Conservation (phyloP, 2,888 invertebrate species). For the Habrosyne pyritoides region DNA sequence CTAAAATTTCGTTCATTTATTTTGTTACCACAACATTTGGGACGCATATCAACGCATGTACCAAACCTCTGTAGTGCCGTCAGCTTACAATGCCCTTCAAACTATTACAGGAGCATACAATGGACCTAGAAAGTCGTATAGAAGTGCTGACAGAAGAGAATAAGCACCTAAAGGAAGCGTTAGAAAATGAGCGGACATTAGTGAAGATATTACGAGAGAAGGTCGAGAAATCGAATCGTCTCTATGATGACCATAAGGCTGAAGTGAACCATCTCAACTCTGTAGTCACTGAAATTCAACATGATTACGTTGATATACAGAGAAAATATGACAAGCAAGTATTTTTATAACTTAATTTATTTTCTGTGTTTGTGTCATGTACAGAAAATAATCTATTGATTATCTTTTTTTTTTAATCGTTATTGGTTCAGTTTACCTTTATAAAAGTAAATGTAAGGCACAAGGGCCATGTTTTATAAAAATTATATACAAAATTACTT, state of each 20-base stretch:
- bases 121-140: conserved; percentile 71
- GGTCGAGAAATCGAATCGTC: conserved; percentile 73
- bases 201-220: conserved; percentile 77
- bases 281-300: conserved; percentile 70
- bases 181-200: conserved; percentile 82
- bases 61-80: background rate
- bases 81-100: conserved; percentile 6
- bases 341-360: no score
- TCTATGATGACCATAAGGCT: conserved; percentile 78
- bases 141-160: conserved; percentile 78
- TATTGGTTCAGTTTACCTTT: no score
- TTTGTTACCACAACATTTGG: background rate
- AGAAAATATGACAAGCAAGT: conserved; percentile 74
- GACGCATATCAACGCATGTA: conserved; percentile 2
- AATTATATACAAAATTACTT: no score
- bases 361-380: background rate
- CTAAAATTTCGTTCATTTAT: background rate
- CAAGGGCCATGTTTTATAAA: no score
- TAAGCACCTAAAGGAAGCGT: conserved; percentile 69
- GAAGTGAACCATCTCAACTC: conserved; percentile 73
- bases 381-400: background rate
- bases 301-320: conserved; percentile 69
- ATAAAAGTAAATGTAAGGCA: no score
- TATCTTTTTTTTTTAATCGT: no score
- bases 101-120: conserved; percentile 64